phyloP scores from a whole-genome alignment of 30 jellyfish, hydroid and myxozoan genomes.

The Morbakka virulenta region DNA sequence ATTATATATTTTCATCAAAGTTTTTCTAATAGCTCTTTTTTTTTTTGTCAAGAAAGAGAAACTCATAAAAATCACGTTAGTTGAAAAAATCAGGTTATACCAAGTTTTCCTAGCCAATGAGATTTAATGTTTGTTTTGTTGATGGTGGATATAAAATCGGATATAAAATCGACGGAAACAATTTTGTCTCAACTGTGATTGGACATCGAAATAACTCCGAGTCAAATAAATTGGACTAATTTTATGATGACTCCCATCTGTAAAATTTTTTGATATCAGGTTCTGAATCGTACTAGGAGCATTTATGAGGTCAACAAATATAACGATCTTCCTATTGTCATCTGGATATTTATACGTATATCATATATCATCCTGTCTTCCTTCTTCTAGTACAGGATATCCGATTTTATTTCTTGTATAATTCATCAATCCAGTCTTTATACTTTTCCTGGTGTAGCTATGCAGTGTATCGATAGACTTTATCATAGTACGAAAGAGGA shows the following conservation, averaged over 20 bases:
- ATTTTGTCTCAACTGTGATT: background rate
- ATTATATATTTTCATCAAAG: too few species aligned
- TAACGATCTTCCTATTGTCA: background rate
- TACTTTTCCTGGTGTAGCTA: too few species aligned
- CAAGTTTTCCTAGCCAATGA: background rate
- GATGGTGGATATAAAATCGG: background rate
- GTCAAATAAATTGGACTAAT: background rate
- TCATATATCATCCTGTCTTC: background rate
- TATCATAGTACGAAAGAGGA: background rate
- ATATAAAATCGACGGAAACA: too few species aligned
- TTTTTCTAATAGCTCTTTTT: background rate
- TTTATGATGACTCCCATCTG: slow-evolving; percentile 1
- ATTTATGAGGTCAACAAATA: background rate
- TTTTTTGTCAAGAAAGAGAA: background rate
- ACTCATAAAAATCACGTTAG: background rate
- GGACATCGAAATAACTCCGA: background rate
- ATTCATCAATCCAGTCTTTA: too few species aligned
- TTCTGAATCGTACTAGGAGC: background rate
- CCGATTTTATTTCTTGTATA: too few species aligned
- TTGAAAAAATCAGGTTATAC: too few species aligned
- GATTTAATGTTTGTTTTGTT: background rate
- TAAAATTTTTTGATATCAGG: background rate
- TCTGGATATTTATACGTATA: background rate
- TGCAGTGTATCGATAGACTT: background rate
- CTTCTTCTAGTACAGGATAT: background rate